Conservation (phyloP, 92 coral and sea anemone species). For the Paramuricea clavata region DNA sequence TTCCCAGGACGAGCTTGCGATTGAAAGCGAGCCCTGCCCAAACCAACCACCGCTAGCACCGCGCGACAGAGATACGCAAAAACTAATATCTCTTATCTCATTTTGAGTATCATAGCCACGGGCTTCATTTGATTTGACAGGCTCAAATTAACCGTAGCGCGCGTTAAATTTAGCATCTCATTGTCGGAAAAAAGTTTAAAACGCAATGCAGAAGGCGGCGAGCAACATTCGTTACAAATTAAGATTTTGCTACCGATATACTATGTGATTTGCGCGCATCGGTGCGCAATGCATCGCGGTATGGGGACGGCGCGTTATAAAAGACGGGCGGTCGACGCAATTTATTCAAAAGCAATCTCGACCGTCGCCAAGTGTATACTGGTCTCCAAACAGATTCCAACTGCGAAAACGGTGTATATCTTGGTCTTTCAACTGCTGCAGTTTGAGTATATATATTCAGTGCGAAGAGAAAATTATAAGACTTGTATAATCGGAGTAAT, state of each 20-base stretch:
- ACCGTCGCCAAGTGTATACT: no score
- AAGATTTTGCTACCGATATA: not conserved
- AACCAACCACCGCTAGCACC: no score
- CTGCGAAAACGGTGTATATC: no score
- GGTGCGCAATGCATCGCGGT: constrained; percentile 12
- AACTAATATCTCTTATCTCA: not conserved
- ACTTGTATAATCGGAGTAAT: no score
- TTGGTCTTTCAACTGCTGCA: no score
- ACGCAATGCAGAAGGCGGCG: not conserved
- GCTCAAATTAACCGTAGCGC: not conserved
- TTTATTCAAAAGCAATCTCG: not conserved
- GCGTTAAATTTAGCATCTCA: constrained; percentile 6
- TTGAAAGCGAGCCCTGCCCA: no score
- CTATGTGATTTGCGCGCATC: not conserved
- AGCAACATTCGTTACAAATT: not conserved
- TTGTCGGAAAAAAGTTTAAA: constrained; percentile 11
- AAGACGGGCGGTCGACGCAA: not conserved
- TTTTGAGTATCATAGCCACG: not conserved
- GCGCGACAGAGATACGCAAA: not conserved
- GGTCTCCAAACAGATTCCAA: no score
- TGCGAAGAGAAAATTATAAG: no score
- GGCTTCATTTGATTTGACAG: no score
- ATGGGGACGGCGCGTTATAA: not conserved
- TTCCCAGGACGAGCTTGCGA: no score
- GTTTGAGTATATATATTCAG: no score